A percentile compares a stretch with the other conserved stretches of the same genome.
These are phyloP conservation scores for Pristionchus pacificus DNA, from an alignment of 1,140 invertebrate genomes.

Conservation along the genomic window DNA sequence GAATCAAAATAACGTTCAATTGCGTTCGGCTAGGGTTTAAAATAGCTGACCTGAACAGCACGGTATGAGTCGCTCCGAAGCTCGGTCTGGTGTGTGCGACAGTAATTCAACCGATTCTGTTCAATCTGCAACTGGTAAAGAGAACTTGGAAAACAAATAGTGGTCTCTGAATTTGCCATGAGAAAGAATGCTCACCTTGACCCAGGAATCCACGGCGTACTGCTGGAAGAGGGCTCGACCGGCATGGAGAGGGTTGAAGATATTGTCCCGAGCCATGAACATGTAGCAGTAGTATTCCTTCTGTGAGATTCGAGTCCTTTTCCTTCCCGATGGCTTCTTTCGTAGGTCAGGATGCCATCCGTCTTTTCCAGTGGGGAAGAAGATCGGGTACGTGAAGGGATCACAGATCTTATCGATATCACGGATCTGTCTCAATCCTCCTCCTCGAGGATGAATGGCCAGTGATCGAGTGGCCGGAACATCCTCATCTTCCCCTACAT, in stretches of 20 bases:
- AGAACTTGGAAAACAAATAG: no score
- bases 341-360: constrained; percentile 18
- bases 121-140: no score
- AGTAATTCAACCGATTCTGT: constrained; percentile 23
- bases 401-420: background rate
- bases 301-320: constrained; percentile 5
- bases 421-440: background rate
- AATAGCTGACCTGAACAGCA: no score
- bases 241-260: constrained; percentile 20
- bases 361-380: constrained; percentile 11
- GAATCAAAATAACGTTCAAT: background rate
- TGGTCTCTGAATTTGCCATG: no score
- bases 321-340: background rate
- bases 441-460: constrained; percentile 3
- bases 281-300: constrained; percentile 21
- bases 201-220: constrained; percentile 18
- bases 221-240: constrained; percentile 26
- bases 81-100: constrained; percentile 16
- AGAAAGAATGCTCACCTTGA: no score
- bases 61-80: constrained; percentile 20
- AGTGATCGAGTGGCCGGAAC: background rate
- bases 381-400: constrained; percentile 19
- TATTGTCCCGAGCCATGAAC: background rate
- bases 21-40: no score
- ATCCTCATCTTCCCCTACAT: constrained; percentile 10